A percentile compares a stretch with the other conserved stretches of the same genome.
Conservation (phyloP, 1,140 invertebrate species). For the Trinorchestia longiramus region DNA sequence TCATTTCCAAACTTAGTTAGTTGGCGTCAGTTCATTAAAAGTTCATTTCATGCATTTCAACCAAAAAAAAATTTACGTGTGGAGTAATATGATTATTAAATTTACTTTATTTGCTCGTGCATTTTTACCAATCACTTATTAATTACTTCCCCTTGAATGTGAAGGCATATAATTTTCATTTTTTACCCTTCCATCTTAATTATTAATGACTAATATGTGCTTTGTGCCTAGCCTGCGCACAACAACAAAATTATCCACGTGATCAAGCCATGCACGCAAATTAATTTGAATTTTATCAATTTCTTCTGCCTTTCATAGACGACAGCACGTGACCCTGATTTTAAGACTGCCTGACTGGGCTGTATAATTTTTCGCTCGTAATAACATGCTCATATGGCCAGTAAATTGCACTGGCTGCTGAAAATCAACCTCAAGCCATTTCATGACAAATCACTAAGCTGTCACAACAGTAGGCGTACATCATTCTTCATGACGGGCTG, state of each 20-base stretch:
- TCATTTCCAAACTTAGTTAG: too few species aligned
- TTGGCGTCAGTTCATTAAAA: too few species aligned
- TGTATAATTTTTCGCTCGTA: background rate
- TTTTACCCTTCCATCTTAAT: background rate
- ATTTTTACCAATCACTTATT: too few species aligned
- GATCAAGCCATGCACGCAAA: background rate
- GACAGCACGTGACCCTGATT: background rate
- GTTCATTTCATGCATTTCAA: too few species aligned
- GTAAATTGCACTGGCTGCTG: background rate
- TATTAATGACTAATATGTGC: background rate
- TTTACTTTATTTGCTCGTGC: too few species aligned
- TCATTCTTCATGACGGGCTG: background rate
- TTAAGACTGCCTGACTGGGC: background rate
- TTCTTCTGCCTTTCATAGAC: background rate
- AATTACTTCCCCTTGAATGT: too few species aligned
- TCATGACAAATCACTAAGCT: background rate
- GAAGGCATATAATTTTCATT: background rate
- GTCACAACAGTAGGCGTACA: background rate
- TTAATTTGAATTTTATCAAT: background rate
- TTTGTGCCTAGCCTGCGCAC: too few species aligned
- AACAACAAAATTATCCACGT: background rate
- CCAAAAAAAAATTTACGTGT: too few species aligned
- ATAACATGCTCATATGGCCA: background rate
- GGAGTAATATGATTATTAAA: too few species aligned
- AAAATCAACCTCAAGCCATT: background rate